phyloP scores from a whole-genome alignment of 92 coral and sea anemone genomes.

The Palythoa heliodiscus region DNA sequence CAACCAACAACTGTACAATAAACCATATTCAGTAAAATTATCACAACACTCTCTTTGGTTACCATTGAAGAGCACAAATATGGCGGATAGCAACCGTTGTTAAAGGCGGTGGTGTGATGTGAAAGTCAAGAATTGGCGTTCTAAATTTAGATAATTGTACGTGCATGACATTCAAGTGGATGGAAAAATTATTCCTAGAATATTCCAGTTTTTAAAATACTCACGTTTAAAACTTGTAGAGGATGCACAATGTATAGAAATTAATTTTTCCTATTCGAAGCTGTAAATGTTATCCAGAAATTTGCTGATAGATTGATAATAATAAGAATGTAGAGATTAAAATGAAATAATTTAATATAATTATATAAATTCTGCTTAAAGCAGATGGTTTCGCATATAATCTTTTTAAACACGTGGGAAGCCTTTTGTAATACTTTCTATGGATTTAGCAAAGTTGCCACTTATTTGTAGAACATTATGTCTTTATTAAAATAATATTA shows the following conservation, averaged over 20 bases:
- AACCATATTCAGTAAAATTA: no score
- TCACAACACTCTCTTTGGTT: no score
- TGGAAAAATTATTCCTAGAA: neutral
- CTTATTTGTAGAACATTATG: constrained; percentile 48
- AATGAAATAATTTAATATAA: constrained; percentile 45
- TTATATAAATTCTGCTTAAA: constrained; percentile 58
- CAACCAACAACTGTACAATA: no score
- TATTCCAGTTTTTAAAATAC: constrained; percentile 1
- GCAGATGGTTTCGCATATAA: constrained; percentile 58
- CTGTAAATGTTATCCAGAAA: constrained; percentile 3
- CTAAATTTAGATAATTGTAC: constrained; percentile 18
- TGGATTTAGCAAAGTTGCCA: constrained; percentile 60
- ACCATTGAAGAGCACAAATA: no score
- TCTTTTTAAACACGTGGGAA: constrained; percentile 63
- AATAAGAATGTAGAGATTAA: constrained; percentile 26
- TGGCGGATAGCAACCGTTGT: no score
- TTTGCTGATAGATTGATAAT: constrained; percentile 34
- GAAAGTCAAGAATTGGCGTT: no score
- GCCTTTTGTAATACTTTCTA: constrained; percentile 56
- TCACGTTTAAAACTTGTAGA: neutral
- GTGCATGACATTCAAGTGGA: constrained; percentile 34
- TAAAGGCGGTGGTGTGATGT: no score
- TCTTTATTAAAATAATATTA: constrained; percentile 69
- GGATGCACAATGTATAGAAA: constrained; percentile 9
- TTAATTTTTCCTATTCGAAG: neutral